These are phyloP conservation scores for Oncorhynchus clarkii DNA, from an alignment of 2,113 vertebrate genomes.

Conservation along the genomic window DNA sequence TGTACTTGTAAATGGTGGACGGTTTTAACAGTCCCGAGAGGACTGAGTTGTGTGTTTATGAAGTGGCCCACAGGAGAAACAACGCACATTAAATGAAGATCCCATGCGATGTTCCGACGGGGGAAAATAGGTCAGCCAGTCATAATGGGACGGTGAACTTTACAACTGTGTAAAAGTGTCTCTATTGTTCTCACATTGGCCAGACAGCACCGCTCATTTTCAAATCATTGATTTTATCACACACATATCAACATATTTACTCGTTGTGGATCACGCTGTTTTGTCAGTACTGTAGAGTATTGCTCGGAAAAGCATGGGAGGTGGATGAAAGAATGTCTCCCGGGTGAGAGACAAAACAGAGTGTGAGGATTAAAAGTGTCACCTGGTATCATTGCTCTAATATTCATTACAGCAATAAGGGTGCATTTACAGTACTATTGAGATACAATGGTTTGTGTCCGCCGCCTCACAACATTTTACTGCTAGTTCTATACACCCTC, in stretches of 20 bases:
- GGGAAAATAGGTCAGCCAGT: slow-evolving; percentile 70
- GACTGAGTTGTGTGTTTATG: slow-evolving; percentile 9
- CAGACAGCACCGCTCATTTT: slow-evolving; percentile 15
- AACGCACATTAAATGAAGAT: slow-evolving; percentile 34
- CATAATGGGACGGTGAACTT: slow-evolving; percentile 68
- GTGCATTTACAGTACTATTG: neutral
- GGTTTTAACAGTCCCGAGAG: neutral
- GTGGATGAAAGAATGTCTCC: neutral
- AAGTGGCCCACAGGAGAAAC: slow-evolving; percentile 42
- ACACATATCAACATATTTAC: neutral
- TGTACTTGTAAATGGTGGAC: too few relatives aligned
- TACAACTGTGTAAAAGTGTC: slow-evolving; percentile 61
- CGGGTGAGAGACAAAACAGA: neutral
- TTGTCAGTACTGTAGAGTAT: neutral
- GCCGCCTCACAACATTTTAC: too few relatives aligned
- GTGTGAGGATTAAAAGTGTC: neutral
- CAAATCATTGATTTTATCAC: neutral
- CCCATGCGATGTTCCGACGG: slow-evolving; percentile 52
- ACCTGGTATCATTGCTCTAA: neutral
- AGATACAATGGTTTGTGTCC: neutral
- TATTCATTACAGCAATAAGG: neutral
- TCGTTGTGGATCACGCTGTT: neutral
- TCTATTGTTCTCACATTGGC: slow-evolving; percentile 30
- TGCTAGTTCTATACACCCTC: neutral
- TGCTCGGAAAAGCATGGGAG: neutral